These are phyloP conservation scores for Otis tarda DNA, from an alignment of 2,113 vertebrate species.

Conservation along the genomic window DNA sequence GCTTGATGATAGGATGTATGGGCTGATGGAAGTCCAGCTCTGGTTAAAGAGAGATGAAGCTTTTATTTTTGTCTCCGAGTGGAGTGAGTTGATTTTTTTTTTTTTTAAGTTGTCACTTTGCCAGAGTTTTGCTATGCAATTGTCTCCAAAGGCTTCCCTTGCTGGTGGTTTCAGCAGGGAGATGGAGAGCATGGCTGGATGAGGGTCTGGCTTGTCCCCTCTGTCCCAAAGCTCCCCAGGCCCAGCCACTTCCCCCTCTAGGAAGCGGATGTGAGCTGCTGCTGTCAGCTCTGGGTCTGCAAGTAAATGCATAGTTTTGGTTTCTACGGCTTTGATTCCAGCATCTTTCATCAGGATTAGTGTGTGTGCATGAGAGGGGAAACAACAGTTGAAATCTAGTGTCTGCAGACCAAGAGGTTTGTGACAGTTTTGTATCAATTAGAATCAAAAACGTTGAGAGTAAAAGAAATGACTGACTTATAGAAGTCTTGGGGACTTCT, in stretches of 20 bases:
- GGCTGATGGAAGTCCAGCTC: not conserved
- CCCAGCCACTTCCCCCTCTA: rapidly evolving
- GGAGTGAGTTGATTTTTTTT: not conserved
- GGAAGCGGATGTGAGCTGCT: not conserved
- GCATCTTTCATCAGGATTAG: not conserved
- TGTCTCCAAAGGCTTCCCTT: not conserved
- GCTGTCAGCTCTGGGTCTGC: not conserved
- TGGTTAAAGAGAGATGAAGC: not conserved
- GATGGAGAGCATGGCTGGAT: not conserved
- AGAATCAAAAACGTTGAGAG: not conserved
- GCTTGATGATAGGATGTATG: not conserved
- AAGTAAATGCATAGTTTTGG: not conserved
- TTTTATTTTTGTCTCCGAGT: not conserved
- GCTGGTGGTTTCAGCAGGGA: not conserved
- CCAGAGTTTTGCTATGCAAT: not conserved
- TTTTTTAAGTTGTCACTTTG: not conserved
- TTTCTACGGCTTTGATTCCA: not conserved
- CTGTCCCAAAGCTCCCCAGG: not conserved
- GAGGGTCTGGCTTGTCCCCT: not conserved
- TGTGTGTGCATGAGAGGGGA: not conserved
- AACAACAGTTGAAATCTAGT: not conserved
- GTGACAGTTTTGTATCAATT: not conserved
- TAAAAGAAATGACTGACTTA: not conserved
- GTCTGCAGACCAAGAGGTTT: not conserved
- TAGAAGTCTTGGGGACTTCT: not conserved